Conservation (phyloP, 2,113 vertebrate species). For the Eleginops maclovinus region DNA sequence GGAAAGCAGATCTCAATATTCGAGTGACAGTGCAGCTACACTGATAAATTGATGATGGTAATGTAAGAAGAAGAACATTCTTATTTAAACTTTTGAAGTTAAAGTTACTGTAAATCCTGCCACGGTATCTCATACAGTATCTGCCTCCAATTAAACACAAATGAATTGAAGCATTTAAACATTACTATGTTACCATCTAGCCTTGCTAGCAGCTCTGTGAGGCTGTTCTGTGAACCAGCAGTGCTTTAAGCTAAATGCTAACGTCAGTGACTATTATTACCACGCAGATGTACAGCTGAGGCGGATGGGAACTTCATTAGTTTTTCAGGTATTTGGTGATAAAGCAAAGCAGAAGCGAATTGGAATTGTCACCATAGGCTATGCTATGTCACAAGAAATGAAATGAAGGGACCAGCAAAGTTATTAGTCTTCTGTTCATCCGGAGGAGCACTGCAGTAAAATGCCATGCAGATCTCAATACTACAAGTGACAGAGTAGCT, state of each 20-base stretch:
- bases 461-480: too few species aligned
- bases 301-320: background rate
- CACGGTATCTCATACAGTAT: background rate
- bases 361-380: background rate
- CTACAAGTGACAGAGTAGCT: too few species aligned
- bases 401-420: background rate
- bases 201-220: background rate
- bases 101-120: too few species aligned
- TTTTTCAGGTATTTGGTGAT: constrained; percentile 6
- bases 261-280: background rate
- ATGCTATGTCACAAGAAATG: background rate
- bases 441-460: too few species aligned
- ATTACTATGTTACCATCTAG: too few species aligned
- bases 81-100: background rate
- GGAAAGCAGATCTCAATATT: background rate
- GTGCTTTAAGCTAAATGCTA: background rate
- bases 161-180: too few species aligned
- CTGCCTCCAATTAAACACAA: background rate
- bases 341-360: background rate
- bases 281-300: background rate
- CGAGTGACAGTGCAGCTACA: background rate
- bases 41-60: background rate
- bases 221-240: background rate
- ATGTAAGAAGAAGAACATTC: too few species aligned
- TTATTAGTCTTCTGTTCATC: background rate